Evolutionary conservation across 2,113 vertebrate species (phyloP).

Genomic region (Drymodes brunneopygia): DNA sequence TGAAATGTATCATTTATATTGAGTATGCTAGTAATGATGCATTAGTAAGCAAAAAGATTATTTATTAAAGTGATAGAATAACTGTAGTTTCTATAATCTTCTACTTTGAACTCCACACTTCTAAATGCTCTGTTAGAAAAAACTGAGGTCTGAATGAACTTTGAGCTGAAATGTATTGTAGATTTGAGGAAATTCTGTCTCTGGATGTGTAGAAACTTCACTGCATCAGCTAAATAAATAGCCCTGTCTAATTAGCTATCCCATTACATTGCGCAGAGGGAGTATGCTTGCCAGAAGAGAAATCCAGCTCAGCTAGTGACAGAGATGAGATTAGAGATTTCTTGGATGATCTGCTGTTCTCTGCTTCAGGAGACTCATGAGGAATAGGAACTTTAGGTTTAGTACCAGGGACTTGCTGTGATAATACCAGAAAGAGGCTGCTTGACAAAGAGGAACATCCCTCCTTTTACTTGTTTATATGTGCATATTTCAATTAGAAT

Average conservation of each 20-base stretch:
- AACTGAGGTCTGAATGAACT: background rate
- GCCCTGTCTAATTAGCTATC: background rate
- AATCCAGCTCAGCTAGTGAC: background rate
- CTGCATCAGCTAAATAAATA: background rate
- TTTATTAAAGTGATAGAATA: background rate
- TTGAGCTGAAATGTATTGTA: background rate
- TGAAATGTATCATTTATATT: background rate
- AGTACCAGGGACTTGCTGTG: background rate
- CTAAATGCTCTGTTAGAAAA: background rate
- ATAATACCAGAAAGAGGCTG: background rate
- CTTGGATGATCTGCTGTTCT: background rate
- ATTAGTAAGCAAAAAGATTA: background rate
- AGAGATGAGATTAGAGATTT: background rate
- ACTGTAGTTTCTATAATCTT: background rate
- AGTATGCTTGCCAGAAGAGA: background rate
- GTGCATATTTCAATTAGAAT: background rate
- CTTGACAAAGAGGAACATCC: background rate
- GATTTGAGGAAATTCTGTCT: background rate
- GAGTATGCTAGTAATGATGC: background rate
- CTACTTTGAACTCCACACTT: background rate
- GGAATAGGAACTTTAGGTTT: background rate
- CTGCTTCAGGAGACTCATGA: background rate
- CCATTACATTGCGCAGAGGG: background rate
- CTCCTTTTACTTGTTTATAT: background rate
- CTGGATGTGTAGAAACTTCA: background rate